A percentile compares a stretch with the other conserved stretches of the same genome.
These are phyloP conservation scores for Pocota personata DNA, from an alignment of 2,888 invertebrate species.

Conservation along the genomic window DNA sequence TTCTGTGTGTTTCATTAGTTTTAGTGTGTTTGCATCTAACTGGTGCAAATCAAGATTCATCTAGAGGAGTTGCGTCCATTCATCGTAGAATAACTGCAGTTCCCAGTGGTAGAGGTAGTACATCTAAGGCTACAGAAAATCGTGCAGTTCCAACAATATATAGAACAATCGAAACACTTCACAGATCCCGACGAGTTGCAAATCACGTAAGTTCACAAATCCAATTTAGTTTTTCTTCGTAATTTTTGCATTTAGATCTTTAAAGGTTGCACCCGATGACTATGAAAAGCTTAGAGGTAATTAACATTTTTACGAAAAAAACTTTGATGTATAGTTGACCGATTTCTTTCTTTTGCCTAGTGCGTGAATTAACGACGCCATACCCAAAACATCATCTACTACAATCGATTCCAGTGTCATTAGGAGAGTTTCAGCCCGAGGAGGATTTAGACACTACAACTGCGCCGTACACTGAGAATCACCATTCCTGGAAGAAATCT, in stretches of 20 bases:
- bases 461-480: conserved; percentile 37
- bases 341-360: background rate
- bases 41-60: background rate
- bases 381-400: conserved; percentile 58
- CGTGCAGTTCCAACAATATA: conserved; percentile 10
- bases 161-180: conserved; percentile 7
- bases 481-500: conserved; percentile 38
- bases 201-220: background rate
- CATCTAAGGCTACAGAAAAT: conserved; percentile 2
- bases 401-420: conserved; percentile 11
- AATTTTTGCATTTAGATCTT: conserved; percentile 7
- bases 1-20: background rate
- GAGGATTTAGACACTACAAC: conserved; percentile 15
- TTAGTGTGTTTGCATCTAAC: conserved; percentile 14
- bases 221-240: background rate
- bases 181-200: background rate
- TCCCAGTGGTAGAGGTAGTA: conserved; percentile 23
- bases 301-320: background rate
- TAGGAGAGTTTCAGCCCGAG: background rate
- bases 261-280: conserved; percentile 21
- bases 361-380: background rate
- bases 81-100: conserved; percentile 38
- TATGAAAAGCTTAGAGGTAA: conserved; percentile 12
- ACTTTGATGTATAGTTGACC: background rate
- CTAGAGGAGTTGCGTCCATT: conserved; percentile 17